Evolutionary conservation across 2,797 vertebrate genomes (phyloP), one percentile per base, ranked within the genome.

Genomic region (Enteromius unitaeniatus): DNA sequence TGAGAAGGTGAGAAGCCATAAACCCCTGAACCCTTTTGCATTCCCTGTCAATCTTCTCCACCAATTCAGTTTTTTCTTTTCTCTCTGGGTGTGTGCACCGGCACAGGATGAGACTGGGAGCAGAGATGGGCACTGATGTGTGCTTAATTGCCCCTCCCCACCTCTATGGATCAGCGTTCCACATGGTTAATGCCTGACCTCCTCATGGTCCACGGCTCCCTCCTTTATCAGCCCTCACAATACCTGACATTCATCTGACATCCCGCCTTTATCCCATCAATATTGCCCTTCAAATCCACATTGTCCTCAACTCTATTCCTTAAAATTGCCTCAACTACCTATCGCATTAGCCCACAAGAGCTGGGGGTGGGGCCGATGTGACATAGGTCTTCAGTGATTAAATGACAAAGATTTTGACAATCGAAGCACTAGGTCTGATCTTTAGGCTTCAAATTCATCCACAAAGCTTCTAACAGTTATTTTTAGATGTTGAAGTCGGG

Each of bases 131-230:
- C 49, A 68, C 79, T 86, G 87, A 87, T 86, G 86, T 85, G 84
- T 82, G 81, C 72, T 79, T 88, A 87, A 86, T 87, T 76, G 77
- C 83, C 82, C 77, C 45, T 83, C 86, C 79, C 74, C 79, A 65
- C 75, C 86, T 88, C 80, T 84, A 85, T 82, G 83, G 89, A 86
- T 91, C 86, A 79, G 87, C 82, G 88, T 87, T 89, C 89, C 88
- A 89, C 88, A 87, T 91, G 89, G 86, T 86, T 88, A 90, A 87
- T 87, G 86, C 85, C 87, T 90, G 90, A 90, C 89, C 90, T 90
- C 79, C 78, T 87, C 85, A 85, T 86, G 81, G 81, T 90, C 88
- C 74, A 83, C 31, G 28, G 88, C 85, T 73, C 72, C 80, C 83
- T 84, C 83, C 79, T 89, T 89, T 88, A 89, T 88, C 69, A 81